Evolutionary conservation across 37 sponge, comb jelly and placozoan species (phyloP).

Genomic region (Agelas oroides): DNA sequence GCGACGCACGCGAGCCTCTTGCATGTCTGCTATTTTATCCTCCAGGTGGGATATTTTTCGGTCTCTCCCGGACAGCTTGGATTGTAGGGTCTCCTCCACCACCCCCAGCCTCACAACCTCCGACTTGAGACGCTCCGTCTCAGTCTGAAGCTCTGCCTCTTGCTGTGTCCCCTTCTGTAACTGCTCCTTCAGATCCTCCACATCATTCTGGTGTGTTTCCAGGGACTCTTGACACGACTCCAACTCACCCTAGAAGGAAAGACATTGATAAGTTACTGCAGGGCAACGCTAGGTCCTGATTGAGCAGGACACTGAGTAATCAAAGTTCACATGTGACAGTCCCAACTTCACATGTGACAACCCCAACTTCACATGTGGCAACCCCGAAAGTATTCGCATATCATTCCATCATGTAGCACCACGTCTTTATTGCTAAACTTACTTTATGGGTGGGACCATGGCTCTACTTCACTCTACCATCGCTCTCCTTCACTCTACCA

Average conservation of each 20-base stretch:
- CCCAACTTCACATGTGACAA: too few relatives aligned
- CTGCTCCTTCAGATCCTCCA: conserved; percentile 7
- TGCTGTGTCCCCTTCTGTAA: background rate
- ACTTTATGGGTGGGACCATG: too few relatives aligned
- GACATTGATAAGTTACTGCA: background rate
- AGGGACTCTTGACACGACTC: background rate
- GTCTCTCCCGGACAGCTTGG: conserved; percentile 30
- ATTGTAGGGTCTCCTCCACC: conserved; percentile 21
- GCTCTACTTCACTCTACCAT: too few relatives aligned
- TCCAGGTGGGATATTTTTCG: conserved; percentile 35
- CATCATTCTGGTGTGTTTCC: background rate
- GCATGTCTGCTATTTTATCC: conserved; percentile 32
- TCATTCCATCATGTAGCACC: too few relatives aligned
- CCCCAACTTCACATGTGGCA: too few relatives aligned
- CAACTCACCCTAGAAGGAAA: conserved; percentile 4
- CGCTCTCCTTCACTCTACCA: too few relatives aligned
- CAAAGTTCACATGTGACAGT: too few relatives aligned
- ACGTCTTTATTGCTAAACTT: too few relatives aligned
- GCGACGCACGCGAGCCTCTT: conserved; percentile 1
- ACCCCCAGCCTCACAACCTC: conserved; percentile 12
- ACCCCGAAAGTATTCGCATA: too few relatives aligned
- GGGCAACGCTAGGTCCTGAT: too few relatives aligned
- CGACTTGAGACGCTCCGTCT: conserved; percentile 14
- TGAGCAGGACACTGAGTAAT: too few relatives aligned
- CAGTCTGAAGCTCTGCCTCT: conserved; percentile 4